Base-by-base conservation (phyloP, 2,113 vertebrate species). In the Petroica traversi region DNA sequence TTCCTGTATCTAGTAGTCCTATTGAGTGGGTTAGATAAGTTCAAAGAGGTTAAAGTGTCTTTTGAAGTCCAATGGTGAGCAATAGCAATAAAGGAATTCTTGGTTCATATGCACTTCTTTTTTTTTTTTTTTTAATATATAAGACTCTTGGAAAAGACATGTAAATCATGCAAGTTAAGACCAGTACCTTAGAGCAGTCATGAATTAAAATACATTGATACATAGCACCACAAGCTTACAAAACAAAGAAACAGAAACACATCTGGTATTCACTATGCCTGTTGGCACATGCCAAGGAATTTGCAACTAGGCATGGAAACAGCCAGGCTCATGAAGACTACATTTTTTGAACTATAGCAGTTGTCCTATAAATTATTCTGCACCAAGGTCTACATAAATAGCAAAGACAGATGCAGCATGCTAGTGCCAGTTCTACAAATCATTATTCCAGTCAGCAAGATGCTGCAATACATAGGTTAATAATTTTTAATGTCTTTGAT, bases 401-500 rank as follows among this genome's bases (percentile, higher is more conserved):
- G 41, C 75, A 92, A 34, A 96, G 57, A 76, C 95, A 96, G 95
- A 97, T 93, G 79, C 51, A 95, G 62, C 90, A 36, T 22, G 11
- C 45, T 79, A 84, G 63, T 89, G 85, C 45, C 64, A 96, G 61
- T 55, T 90, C 31, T 93, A 55, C 38, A 87, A 94, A 97, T 81
- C 46, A 78, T 93, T 96, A 93, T 74, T 76, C 69, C 59, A 94
- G 77, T 76, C 85, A 95, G 78, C 86, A 95, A 75, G 43, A 93
- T 46, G 75, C 14, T 88, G 43, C 69, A 96, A 95, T 94, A 97
- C 95, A 92, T 78, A 96, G 51, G 91, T 96, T 96, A 95, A 97
- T 97, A 19, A 90, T 94, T 94, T 84, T 90, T 97, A 97, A 89
- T 91, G 82, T 52, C 40, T 79, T 94, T 85, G 22, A 51, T 95